Base-by-base conservation (phyloP, 2,888 invertebrate genomes). In the Acrobasis consociella region DNA sequence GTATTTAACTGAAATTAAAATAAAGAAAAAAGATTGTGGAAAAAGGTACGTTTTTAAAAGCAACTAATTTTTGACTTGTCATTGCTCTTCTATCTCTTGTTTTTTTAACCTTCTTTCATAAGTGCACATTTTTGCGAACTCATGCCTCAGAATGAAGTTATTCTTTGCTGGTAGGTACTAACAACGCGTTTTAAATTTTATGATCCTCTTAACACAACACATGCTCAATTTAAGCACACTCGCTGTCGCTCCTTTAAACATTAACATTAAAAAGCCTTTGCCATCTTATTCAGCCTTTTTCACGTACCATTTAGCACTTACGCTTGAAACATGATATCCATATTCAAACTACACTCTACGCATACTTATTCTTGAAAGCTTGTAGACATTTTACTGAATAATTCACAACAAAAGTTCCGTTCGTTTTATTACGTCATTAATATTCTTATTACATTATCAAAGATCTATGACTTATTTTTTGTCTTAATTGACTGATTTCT, bases 261-360 rank as follows among this genome's bases (percentile, higher is more conserved):
- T 52, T 56, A 56, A 56, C 55, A 39, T 56, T 56, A 42, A 56
- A 39, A 56, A 42, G 55, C 55, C 55, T 56, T 56, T 56, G 11
- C 37, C 39, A 42, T 56, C 55, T 56, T 56, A 56, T 56, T 56
- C 16, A 56, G 39, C 39, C 55, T 56, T 31, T 56, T 56, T 56
- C 17, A 56, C 55, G 55, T 17, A 56, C 55, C 55, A 56, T 56
- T 56, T 56, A 42, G 39, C 39, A 56, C 55, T 39, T 52, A 42
- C 39, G 15, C 39, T 39, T 55, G 55, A 55, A 55, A 51, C 15
- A 55, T 39, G 55, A 38, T 31, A 38, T 55, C 9, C 55, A 55
- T 56, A 56, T 56, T 56, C 38, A 39, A 37, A 46, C 11, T 46
- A 31, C 31, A 46, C 11, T 46, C 13, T 46, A 46, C 46, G 46